Evolutionary conservation across 1,140 invertebrate genomes (phyloP), one percentile per base, ranked within the genome.

Genomic region (Caenorhabditis brenneri): DNA sequence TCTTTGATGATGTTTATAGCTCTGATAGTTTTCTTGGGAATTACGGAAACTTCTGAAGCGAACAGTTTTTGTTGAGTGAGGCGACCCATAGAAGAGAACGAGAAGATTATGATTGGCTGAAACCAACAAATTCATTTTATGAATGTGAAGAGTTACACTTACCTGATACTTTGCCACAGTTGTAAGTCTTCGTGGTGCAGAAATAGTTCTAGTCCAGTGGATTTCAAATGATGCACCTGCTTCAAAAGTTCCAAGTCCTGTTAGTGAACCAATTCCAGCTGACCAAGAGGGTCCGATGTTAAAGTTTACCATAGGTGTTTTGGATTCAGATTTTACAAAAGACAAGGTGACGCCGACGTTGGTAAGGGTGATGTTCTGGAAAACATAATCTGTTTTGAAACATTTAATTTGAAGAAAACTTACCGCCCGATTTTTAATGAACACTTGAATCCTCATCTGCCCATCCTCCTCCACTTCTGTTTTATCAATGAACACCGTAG

Each of bases 1-100:
- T 74, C 65, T 42, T 82, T 65, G 19, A 82, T 74, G 39, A 82
- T 65, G 46, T 82, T 58, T 22, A 82, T 60, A 19, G 60, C 51
- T 36, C 60, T 33, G 33, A 60, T 60, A 0, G 24, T 74, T 49
- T 60, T 65, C 19, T 46, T 60, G 27, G 81, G 81, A 69, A 48
- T 58, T 15, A 82, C 36, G 2, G 55, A 58, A 39, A 82, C 33
- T 39, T 65, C 51, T 19, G 81, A 33, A 6, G 60, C 60, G 12
- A 29, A 46, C 5, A 82, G 58, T 48, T 60, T 65, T 42, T 82
- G 81, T 69, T 82, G 55, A 9, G 81, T 82, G 16, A 48, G 29
- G 10, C 58, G 55, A 5, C 81, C 81, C 29, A 58, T 60, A 7
- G 53, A 27, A 16, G 81, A 82, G 58, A 82, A 82, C 7, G 81